phyloP scores from a whole-genome alignment of 2,888 invertebrate genomes.

The Idaea biselata region DNA sequence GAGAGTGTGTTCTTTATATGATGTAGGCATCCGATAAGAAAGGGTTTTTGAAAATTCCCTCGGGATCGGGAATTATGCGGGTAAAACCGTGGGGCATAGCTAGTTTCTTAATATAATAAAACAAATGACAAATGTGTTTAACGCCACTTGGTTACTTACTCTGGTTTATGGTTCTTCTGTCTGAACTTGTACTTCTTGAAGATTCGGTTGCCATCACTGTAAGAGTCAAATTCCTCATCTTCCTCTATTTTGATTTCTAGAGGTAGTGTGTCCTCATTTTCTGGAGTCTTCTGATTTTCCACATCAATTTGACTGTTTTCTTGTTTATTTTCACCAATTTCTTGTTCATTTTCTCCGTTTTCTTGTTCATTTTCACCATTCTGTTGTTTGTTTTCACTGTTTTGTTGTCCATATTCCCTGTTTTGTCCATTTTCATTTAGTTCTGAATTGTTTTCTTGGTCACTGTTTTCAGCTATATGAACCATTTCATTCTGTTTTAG shows the following conservation, averaged over 20 bases:
- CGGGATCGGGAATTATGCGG: too few relatives aligned
- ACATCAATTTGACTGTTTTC: not conserved
- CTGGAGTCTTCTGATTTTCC: not conserved
- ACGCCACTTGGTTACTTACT: not conserved
- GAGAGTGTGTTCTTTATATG: too few relatives aligned
- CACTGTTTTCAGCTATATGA: not conserved
- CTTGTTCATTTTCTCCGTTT: not conserved
- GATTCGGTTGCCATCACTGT: not conserved
- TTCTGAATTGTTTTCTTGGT: not conserved
- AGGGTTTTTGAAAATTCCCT: too few relatives aligned
- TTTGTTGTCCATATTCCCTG: not conserved
- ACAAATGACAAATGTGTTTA: too few relatives aligned
- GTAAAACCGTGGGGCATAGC: too few relatives aligned
- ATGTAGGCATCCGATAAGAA: too few relatives aligned
- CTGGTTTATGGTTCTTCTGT: not conserved
- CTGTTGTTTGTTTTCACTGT: not conserved
- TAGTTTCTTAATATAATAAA: too few relatives aligned
- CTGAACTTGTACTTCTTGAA: not conserved
- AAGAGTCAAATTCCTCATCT: not conserved
- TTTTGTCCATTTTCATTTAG: not conserved
- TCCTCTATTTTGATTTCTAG: not conserved
- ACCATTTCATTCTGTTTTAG: not conserved
- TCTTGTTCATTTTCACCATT: not conserved
- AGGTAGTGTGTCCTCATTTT: not conserved
- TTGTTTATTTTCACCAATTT: not conserved